phyloP scores from a whole-genome alignment of 30 jellyfish, hydroid and myxozoan species.

The Nemopilema nomurai region DNA sequence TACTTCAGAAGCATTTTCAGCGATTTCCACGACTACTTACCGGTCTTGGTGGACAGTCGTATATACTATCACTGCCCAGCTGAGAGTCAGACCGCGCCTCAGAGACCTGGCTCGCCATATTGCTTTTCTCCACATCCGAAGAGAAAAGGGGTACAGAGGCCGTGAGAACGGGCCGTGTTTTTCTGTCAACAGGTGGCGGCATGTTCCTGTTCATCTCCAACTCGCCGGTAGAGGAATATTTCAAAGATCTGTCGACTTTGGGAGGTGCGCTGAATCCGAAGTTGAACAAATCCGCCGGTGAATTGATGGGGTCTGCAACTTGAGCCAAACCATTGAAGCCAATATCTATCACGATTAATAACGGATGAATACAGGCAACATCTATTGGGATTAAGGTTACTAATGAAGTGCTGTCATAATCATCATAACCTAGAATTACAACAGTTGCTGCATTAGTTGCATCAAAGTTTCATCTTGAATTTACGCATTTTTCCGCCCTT shows the following conservation, averaged over 20 bases:
- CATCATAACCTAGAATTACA: no score
- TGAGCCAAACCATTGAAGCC: neutral
- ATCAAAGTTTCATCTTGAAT: no score
- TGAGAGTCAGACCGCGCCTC: neutral
- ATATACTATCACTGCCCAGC: neutral
- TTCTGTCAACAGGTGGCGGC: slow-evolving; percentile 64
- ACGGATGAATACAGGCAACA: no score
- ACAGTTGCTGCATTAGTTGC: no score
- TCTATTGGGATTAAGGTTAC: no score
- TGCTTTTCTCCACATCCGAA: slow-evolving; percentile 7
- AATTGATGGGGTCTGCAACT: neutral
- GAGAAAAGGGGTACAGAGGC: slow-evolving; percentile 62
- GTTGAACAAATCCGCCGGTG: slow-evolving; percentile 51
- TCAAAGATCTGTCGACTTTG: slow-evolving; percentile 50
- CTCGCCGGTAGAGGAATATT: slow-evolving; percentile 52
- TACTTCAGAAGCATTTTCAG: neutral
- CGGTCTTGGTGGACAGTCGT: neutral
- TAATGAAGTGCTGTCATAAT: no score
- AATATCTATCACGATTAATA: no score
- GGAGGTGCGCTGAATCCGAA: slow-evolving; percentile 43
- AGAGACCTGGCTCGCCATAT: neutral
- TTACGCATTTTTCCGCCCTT: no score
- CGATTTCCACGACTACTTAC: neutral
- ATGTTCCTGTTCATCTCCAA: slow-evolving; percentile 10
- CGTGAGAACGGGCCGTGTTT: slow-evolving; percentile 44